Conservation (phyloP, 2,888 invertebrate genomes). For the Pseudanteris insignis region DNA sequence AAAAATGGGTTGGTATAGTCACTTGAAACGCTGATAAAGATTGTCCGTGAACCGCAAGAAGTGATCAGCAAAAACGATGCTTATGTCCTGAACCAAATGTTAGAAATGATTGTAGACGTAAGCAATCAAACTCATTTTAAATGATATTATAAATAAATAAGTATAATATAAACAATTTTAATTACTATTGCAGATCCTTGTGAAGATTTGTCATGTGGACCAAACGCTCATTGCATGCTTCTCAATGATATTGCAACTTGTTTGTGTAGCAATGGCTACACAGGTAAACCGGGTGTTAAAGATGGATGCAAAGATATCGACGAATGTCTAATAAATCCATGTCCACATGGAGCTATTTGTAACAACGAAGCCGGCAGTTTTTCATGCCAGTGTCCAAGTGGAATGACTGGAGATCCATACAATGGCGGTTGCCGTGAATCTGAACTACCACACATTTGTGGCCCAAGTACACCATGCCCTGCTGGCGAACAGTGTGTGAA, state of each 20-base stretch:
- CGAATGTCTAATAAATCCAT: constrained; percentile 85
- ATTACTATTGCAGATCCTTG: constrained; percentile 86
- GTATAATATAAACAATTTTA: too few relatives aligned
- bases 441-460: constrained; percentile 75
- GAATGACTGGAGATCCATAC: constrained; percentile 83
- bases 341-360: constrained; percentile 86
- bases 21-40: constrained; percentile 79
- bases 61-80: constrained; percentile 81
- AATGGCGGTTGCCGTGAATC: constrained; percentile 78
- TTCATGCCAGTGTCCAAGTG: constrained; percentile 88
- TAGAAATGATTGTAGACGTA: constrained; percentile 91
- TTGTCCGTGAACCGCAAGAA: constrained; percentile 90
- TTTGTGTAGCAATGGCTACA: constrained; percentile 83
- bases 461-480: constrained; percentile 80
- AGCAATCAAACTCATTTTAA: too few relatives aligned
- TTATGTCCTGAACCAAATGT: constrained; percentile 90
- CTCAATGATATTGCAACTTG: constrained; percentile 85
- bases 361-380: constrained; percentile 87
- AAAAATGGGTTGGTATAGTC: constrained; percentile 83
- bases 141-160: too few relatives aligned
- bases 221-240: constrained; percentile 89
- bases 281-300: constrained; percentile 73
- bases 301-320: constrained; percentile 88
- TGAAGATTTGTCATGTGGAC: constrained; percentile 83
- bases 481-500: constrained; percentile 85